These are phyloP conservation scores for Thecocarcelia acutangulata DNA, from an alignment of 2,888 invertebrate species.

Conservation along the genomic window DNA sequence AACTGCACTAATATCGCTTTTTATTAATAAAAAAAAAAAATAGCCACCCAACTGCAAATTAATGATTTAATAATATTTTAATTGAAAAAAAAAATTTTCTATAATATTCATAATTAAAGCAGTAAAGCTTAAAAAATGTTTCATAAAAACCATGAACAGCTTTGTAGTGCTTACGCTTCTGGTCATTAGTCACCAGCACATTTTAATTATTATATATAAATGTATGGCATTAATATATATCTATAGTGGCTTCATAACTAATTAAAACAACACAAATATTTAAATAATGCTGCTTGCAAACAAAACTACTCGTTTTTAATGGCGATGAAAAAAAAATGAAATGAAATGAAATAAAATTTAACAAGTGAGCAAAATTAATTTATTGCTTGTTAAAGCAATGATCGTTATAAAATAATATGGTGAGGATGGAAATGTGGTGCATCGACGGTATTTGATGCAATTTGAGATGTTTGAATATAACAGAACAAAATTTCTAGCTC, in stretches of 20 bases:
- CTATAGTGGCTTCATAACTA: conserved; percentile 59
- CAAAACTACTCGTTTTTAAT: conserved; percentile 5
- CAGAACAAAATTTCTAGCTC: too few relatives aligned
- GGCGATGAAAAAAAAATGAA: background rate
- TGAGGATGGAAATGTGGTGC: background rate
- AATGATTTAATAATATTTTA: too few relatives aligned
- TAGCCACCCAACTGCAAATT: too few relatives aligned
- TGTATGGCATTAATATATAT: conserved; percentile 39
- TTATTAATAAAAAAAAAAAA: conserved; percentile 39
- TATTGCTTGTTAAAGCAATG: conserved; percentile 2
- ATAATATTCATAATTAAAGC: too few relatives aligned
- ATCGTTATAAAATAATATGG: background rate
- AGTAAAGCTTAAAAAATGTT: background rate
- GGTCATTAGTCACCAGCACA: background rate
- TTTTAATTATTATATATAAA: conserved; percentile 29
- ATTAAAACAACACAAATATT: conserved; percentile 68
- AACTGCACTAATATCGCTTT: conserved; percentile 53
- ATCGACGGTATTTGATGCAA: too few relatives aligned
- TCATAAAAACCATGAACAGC: background rate
- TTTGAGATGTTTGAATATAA: too few relatives aligned
- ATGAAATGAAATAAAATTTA: background rate
- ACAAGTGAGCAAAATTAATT: conserved; percentile 15
- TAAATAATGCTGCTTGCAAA: conserved; percentile 36
- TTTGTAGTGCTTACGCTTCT: conserved; percentile 1
- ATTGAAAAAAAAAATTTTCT: too few relatives aligned